Percentiles rank a stretch among this genome's conserved stretches.
These are phyloP conservation scores for Orientallactaga bullata DNA, from an alignment of 2,113 vertebrate genomes.

Conservation along the genomic window DNA sequence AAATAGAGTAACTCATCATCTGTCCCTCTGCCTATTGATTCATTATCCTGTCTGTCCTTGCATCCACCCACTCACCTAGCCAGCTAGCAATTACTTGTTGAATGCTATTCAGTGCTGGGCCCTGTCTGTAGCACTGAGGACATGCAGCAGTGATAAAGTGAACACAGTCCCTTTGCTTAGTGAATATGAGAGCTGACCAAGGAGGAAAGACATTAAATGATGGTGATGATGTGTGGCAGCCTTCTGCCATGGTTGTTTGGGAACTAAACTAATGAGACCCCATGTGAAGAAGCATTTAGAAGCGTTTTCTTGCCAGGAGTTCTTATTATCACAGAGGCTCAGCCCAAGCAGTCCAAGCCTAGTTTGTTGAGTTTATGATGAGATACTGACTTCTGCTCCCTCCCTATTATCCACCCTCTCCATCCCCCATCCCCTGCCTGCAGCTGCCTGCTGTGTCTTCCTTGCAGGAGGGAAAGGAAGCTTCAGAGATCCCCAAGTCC, in stretches of 20 bases:
- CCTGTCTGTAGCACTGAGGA: neutral
- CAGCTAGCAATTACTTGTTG: neutral
- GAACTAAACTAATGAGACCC: constrained; percentile 5
- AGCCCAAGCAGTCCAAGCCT: neutral
- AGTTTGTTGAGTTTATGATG: neutral
- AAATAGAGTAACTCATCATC: neutral
- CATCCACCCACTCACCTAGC: neutral
- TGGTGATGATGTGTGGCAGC: neutral
- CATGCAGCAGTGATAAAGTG: neutral
- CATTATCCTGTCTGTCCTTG: neutral
- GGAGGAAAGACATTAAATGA: neutral
- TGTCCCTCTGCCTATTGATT: neutral
- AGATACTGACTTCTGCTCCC: neutral
- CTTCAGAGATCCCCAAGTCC: neutral
- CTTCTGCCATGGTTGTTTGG: constrained; percentile 6
- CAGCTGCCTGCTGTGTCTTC: neutral
- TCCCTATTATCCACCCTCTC: neutral
- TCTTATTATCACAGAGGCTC: neutral
- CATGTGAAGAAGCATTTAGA: constrained; percentile 11
- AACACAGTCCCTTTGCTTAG: neutral
- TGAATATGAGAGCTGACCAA: neutral
- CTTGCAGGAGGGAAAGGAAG: constrained; percentile 39
- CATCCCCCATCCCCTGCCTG: neutral
- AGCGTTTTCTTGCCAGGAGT: neutral
- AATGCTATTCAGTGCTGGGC: neutral